Percentiles rank a stretch among this genome's conserved stretches.
These are phyloP conservation scores for Pelvicachromis taeniatus DNA, from an alignment of 2,113 vertebrate species.

Conservation along the genomic window DNA sequence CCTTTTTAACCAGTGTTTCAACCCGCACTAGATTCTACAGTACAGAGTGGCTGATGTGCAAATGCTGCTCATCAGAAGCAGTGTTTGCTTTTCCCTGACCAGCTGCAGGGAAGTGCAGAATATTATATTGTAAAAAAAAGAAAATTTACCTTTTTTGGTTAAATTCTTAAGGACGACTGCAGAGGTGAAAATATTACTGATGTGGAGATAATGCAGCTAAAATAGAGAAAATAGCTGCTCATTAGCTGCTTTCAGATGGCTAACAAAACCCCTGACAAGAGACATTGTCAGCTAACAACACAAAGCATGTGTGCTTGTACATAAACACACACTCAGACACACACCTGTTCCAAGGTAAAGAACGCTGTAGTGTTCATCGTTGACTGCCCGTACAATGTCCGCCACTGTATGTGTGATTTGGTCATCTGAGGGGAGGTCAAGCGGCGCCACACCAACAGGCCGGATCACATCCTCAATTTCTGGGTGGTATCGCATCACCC, in stretches of 20 bases:
- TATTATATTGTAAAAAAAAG: neutral
- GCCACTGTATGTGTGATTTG: slow-evolving; percentile 75
- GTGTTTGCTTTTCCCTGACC: neutral
- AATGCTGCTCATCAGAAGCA: neutral
- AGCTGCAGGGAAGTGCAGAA: neutral
- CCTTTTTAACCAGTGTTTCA: neutral
- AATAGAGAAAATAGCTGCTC: neutral
- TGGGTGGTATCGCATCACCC: slow-evolving; percentile 70
- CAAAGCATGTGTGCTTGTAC: neutral
- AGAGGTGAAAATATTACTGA: neutral
- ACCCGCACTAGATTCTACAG: too few relatives aligned
- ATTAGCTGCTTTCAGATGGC: neutral
- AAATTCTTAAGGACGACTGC: neutral
- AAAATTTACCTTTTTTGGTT: neutral
- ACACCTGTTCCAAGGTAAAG: slow-evolving; percentile 79
- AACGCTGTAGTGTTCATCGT: slow-evolving; percentile 76
- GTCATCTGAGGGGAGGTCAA: slow-evolving; percentile 71
- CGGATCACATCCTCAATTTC: slow-evolving; percentile 76
- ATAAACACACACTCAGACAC: neutral
- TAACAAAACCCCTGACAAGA: neutral
- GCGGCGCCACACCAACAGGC: slow-evolving; percentile 67
- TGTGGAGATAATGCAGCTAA: neutral
- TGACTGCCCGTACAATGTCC: slow-evolving; percentile 71
- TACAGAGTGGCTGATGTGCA: neutral
- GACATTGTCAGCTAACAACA: neutral